Evolutionary conservation across 2,797 vertebrate species (phyloP), one percentile per base, ranked within the genome.

Genomic region (Hypotaenidia philippensis): DNA sequence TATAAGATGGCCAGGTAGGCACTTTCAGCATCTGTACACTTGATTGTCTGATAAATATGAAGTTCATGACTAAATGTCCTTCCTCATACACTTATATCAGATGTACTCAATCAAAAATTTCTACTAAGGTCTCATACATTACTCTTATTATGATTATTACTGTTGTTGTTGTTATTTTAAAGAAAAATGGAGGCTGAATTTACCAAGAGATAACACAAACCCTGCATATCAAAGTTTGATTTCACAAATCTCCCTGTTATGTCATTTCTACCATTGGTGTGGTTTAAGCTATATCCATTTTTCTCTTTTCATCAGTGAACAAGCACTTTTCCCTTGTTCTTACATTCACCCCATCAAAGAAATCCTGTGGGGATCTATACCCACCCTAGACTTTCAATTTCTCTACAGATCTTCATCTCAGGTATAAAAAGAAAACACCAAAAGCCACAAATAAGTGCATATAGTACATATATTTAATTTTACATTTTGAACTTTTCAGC

Each of bases 11-110:
- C 14, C 63, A 76, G 25, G 59, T 49, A 76, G 50, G 31, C 36
- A 60, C 5, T 81, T 92, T 77, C 38, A 69, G n/a, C n/a, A 52
- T 83, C 79, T n/a, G 15, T 86, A 49, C 19, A 19, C 34, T 91
- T 81, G 19, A 57, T 91, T 61, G 10, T 59, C 53, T 89, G 23
- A 55, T 55, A 89, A 86, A 82, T 19, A 71, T 41, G 9, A 89
- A 81, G 32, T 64, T 96, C 40, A 45, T 10, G 3, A 11, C 8
- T 72, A 63, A 78, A 66, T 72, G 5, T 68, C 84, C 12, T 57
- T 66, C 23, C 27, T 55, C 74, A 10, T 45, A 13, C 5, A 3
- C 40, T 64, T 47, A 9, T 60, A 80, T 64, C 44, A 72, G 12
- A 41, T 26, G 10, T 50, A 41, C 9, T 64, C 10, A 44, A 52